Percentiles rank a stretch among this genome's conserved stretches.
These are phyloP conservation scores for Gambusia holbrooki DNA, from an alignment of 2,113 vertebrate species.

Conservation along the genomic window DNA sequence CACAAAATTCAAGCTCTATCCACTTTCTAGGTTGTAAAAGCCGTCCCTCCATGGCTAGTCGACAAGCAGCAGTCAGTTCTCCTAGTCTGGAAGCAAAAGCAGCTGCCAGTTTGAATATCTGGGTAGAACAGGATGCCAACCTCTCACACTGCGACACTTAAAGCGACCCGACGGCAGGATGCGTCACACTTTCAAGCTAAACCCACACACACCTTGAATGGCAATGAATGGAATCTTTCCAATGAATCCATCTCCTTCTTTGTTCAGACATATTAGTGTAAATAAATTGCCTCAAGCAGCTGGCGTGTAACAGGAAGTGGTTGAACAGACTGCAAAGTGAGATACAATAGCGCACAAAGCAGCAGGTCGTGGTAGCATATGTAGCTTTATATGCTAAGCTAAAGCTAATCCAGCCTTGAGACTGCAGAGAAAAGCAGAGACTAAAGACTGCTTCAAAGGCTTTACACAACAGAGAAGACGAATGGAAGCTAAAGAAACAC, in stretches of 20 bases:
- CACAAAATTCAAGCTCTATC: background rate
- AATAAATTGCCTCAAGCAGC: background rate
- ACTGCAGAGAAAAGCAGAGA: background rate
- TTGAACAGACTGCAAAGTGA: background rate
- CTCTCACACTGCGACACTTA: background rate
- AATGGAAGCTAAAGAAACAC: background rate
- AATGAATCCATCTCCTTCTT: background rate
- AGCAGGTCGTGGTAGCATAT: background rate
- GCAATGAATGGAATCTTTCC: background rate
- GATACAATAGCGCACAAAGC: background rate
- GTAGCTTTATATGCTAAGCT: background rate
- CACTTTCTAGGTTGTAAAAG: no score
- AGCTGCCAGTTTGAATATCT: background rate
- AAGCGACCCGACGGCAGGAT: background rate
- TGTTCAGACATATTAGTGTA: background rate
- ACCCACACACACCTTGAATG: background rate
- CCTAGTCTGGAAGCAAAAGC: background rate
- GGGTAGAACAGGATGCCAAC: background rate
- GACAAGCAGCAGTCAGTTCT: background rate
- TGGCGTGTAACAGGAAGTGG: background rate
- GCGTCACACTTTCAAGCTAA: background rate
- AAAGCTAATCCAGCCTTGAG: background rate
- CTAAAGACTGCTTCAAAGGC: background rate
- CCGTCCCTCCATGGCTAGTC: background rate
- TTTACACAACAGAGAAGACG: background rate